These are phyloP conservation scores for Anodontia alba DNA, from an alignment of 2,888 invertebrate species.

Conservation along the genomic window DNA sequence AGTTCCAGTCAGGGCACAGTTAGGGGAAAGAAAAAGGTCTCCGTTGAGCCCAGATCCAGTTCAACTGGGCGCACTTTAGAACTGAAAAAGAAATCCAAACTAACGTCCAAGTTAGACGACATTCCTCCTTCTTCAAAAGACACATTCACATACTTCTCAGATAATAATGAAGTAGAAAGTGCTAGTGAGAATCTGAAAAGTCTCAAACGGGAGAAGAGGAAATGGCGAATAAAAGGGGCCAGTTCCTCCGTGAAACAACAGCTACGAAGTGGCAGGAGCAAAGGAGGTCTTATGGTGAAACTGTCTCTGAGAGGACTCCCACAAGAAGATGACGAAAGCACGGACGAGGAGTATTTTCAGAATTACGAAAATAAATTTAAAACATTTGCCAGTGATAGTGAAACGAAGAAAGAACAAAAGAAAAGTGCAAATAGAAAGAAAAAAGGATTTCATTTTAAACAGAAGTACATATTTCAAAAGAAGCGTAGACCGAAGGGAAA, in stretches of 20 bases:
- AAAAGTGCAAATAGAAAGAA: conserved; percentile 30
- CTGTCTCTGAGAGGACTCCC: conserved; percentile 39
- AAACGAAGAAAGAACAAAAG: conserved; percentile 14
- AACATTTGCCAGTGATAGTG: conserved; percentile 16
- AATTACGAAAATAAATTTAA: conserved; percentile 54
- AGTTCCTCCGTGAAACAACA: conserved; percentile 33
- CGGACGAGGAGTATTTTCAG: conserved; percentile 60
- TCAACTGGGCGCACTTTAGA: neutral
- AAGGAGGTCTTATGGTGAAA: conserved; percentile 59
- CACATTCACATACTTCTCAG: neutral
- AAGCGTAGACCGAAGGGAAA: conserved; percentile 42
- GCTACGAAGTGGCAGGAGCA: conserved; percentile 42
- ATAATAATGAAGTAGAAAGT: conserved; percentile 15
- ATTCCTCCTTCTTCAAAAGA: neutral
- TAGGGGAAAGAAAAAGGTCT: neutral
- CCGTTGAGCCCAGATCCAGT: neutral
- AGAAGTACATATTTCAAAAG: conserved; percentile 58
- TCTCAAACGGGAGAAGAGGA: conserved; percentile 27
- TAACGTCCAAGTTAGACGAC: neutral
- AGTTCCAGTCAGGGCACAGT: neutral
- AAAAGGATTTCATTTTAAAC: conserved; percentile 58
- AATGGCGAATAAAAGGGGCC: conserved; percentile 45
- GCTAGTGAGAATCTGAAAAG: conserved; percentile 46
- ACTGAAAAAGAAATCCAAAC: neutral
- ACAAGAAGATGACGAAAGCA: conserved; percentile 43